Evolutionary conservation across 2,888 invertebrate genomes (phyloP).

Genomic region (Eupithecia subfuscata): DNA sequence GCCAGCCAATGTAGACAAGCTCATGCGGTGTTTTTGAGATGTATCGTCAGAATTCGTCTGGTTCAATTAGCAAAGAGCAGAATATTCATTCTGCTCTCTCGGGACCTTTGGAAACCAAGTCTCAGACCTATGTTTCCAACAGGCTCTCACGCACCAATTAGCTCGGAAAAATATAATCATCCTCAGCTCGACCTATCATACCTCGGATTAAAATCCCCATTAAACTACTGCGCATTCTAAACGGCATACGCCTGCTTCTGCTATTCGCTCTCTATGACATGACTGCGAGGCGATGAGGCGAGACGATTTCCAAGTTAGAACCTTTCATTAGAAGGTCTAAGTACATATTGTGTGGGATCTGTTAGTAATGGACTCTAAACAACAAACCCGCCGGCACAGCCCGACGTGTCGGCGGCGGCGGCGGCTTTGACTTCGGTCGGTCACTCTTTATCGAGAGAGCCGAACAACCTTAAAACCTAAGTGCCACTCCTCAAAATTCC

Average conservation of each 20-base stretch:
- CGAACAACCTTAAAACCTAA: neutral
- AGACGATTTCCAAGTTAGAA: neutral
- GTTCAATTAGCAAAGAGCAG: too few relatives aligned
- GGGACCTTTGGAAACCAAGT: too few relatives aligned
- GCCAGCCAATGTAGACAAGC: too few relatives aligned
- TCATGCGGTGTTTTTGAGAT: too few relatives aligned
- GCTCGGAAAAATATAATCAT: neutral
- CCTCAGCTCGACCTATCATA: neutral
- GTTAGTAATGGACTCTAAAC: neutral
- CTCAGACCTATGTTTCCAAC: too few relatives aligned
- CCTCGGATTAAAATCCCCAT: too few relatives aligned
- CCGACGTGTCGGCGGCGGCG: too few relatives aligned
- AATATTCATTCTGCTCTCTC: too few relatives aligned
- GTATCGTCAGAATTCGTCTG: too few relatives aligned
- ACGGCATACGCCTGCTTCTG: neutral
- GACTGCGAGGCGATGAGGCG: neutral
- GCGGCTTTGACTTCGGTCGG: neutral
- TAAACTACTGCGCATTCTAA: neutral
- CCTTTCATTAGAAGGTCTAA: neutral
- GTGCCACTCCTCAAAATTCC: constrained; percentile 2
- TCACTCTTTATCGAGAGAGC: neutral
- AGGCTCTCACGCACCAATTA: neutral
- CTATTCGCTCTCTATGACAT: neutral
- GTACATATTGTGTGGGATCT: neutral
- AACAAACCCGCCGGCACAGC: too few relatives aligned